phyloP scores from a whole-genome alignment of 2,113 vertebrate genomes.

The Todiramphus chloris region DNA sequence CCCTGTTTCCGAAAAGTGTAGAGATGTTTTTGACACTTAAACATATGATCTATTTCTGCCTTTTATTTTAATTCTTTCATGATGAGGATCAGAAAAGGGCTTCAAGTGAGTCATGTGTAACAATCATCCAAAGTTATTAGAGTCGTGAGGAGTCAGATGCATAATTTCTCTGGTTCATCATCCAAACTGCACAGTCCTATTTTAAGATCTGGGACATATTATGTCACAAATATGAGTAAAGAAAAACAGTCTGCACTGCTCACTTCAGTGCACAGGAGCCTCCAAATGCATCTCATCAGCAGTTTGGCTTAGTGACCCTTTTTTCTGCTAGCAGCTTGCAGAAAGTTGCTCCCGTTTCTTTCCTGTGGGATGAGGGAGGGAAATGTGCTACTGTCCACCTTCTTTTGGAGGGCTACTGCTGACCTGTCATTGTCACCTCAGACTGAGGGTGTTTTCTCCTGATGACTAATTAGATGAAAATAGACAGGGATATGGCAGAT shows the following conservation, averaged over 20 bases:
- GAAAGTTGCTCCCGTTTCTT: neutral
- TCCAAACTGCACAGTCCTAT: fast-evolving
- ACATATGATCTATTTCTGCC: neutral
- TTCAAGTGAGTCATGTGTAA: neutral
- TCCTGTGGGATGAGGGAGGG: neutral
- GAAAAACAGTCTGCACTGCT: neutral
- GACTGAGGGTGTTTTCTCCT: neutral
- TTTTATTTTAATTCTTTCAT: neutral
- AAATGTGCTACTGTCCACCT: neutral
- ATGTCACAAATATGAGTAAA: neutral
- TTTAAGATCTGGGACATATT: neutral
- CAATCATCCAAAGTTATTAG: neutral
- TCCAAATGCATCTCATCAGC: neutral
- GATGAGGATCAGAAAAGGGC: neutral
- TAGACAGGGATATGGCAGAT: neutral
- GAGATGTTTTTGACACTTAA: neutral
- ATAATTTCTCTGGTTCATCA: neutral
- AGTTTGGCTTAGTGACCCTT: neutral
- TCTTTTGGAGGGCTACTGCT: neutral
- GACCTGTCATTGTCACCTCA: neutral
- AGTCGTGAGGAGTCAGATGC: neutral
- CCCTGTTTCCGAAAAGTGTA: neutral
- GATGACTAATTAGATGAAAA: neutral
- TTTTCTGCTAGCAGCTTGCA: neutral
- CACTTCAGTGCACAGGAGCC: neutral